Base-by-base conservation (phyloP, 53 echinoderm and acorn worm species). In the Crossaster papposus region DNA sequence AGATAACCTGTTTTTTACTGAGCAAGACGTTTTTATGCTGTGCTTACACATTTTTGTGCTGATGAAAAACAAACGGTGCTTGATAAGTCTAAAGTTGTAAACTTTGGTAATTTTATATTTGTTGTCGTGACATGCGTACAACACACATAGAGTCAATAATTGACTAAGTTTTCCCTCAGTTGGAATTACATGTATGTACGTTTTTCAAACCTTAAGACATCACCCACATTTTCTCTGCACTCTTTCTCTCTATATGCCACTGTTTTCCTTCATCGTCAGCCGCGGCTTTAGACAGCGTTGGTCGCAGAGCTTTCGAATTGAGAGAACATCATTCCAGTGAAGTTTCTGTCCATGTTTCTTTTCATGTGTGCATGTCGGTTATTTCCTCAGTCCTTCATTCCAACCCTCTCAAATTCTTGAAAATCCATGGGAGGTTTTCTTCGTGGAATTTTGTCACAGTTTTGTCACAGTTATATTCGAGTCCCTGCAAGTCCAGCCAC, bases 281-380 rank as follows among this genome's bases (percentile, higher is more conserved):
- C 62, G 23, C 8, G 36, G 77, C 33, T 76, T 87, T n/a, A 75
- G 87, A 52, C 75, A 87, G 36, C 76, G 87, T 20, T 87, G 87
- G 87, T 87, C 87, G 12, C 54, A 75, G 36, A 87, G 87, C 37
- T 87, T 87, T 38, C 87, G 87, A 18, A 33, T 76, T 58, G 76
- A 87, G 63, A 53, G 87, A 77, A 76, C 87, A 26, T 75, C 87
- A n/a, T 77, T 72, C 77, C 74, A 87, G 87, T 87, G 77, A 77
- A 87, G 87, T 87, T 54, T 35, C 72, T 87, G 58, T 20, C 22
- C 58, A 55, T 52, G 53, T 58, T 68, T n/a, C 22, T 26, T 26
- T 68, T 18, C 64, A 68, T 68, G 68, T 26, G 0, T 26, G 68
- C 28, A 28, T 26, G 68, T 24, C 11, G 4, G 28, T 68, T 6